Base-by-base conservation (phyloP, 2,888 invertebrate species). In the Agrochola lychnidis region DNA sequence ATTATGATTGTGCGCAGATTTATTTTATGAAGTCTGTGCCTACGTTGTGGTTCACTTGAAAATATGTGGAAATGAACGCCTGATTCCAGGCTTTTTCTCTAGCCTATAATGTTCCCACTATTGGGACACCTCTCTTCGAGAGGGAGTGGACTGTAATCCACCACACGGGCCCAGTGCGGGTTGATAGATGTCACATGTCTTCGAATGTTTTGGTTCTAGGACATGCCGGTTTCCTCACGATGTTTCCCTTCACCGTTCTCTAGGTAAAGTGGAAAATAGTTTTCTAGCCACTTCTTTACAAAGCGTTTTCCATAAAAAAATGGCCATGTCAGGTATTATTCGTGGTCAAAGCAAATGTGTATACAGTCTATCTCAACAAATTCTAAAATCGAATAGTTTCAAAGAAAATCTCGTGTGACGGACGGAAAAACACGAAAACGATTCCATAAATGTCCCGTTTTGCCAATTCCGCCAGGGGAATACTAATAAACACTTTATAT, bases 1-100 rank as follows among this genome's bases (percentile, higher is more conserved):
- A 84, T 84, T 81, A 63, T 45, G 61, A 36, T 42, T 62, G 22
- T 56, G 64, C 14, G 36, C n/a, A 59, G 68, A 63, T 72, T 67
- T 62, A 56, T 79, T 67, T 51, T 70, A 48, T 61, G 16, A 45
- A 22, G n/a, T 42, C 40, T n/a, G 30, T 3, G 25, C 2, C 4
- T 45, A 30, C 2, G 19, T 25, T 48, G 25, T 56, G 30, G 12
- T 51, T 66, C 1, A 40, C 16, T n/a, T 45, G 45, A 22, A n/a
- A 7, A 36, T 5, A n/a, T 25, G 6, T 12, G 22, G 16, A 25
- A 19, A 68, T 12, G 7, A 25, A 30, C 22, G 7, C 4, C 16
- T 36, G 7, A 4, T 12, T 64, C 7, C 14, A 9, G 12, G 48
- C 4, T 66, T 25, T n/a, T n/a, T n/a, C n/a, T n/a, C n/a, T n/a